phyloP scores from a whole-genome alignment of 2,888 invertebrate species.

The Seira musarum region DNA sequence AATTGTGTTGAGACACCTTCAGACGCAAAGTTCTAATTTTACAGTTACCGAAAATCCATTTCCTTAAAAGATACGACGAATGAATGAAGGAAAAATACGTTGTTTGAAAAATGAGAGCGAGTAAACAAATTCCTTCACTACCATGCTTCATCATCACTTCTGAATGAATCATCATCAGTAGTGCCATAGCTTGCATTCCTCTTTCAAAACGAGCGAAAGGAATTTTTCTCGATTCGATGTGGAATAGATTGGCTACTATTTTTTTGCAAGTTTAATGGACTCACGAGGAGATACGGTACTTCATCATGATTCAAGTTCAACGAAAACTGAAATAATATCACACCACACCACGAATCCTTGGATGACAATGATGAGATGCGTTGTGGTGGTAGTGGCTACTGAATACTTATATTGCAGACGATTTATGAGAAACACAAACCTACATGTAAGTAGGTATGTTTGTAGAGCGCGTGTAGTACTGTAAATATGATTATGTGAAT shows the following conservation, averaged over 20 bases:
- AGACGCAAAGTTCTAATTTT: constrained; percentile 47
- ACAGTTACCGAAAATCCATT: constrained; percentile 58
- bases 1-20: neutral
- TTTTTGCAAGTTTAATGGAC: constrained; percentile 14
- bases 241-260: neutral
- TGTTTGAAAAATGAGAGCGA: constrained; percentile 29
- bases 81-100: constrained; percentile 16
- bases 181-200: neutral
- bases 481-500: too few relatives aligned
- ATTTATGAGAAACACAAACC: too few relatives aligned
- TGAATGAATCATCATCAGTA: constrained; percentile 39
- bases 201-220: neutral
- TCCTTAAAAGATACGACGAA: constrained; percentile 42
- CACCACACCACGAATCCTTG: too few relatives aligned
- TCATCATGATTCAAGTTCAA: constrained; percentile 50
- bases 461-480: too few relatives aligned
- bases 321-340: constrained; percentile 27
- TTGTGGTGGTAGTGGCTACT: too few relatives aligned
- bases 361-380: too few relatives aligned
- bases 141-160: too few relatives aligned
- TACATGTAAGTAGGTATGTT: too few relatives aligned
- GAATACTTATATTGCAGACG: too few relatives aligned
- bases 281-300: constrained; percentile 6
- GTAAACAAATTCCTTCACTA: constrained; percentile 30
- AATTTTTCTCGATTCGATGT: neutral